Conservation (phyloP, 2,113 vertebrate genomes). For the Mesitornis unicolor region DNA sequence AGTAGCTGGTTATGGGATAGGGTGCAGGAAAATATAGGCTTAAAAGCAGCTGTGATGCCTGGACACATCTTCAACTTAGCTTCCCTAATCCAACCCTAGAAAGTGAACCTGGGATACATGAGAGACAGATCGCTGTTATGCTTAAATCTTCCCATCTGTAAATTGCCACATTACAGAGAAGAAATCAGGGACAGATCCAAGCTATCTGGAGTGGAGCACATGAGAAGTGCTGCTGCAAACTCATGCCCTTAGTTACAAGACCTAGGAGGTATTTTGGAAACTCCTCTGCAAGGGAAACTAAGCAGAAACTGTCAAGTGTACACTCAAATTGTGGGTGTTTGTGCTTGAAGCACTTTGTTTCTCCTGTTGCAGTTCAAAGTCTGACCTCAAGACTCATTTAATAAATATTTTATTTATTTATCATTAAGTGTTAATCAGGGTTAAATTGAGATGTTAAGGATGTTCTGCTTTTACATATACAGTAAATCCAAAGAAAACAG, state of each 20-base stretch:
- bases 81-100: background rate
- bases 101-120: background rate
- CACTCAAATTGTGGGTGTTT: background rate
- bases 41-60: background rate
- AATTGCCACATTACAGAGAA: background rate
- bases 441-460: background rate
- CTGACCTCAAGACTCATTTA: background rate
- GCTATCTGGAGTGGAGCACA: rapidly evolving
- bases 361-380: background rate
- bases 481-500: background rate
- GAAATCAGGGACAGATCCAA: background rate
- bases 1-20: background rate
- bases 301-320: background rate
- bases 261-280: background rate
- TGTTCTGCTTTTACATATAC: background rate
- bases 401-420: background rate
- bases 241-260: background rate
- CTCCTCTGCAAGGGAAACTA: background rate
- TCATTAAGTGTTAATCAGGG: background rate
- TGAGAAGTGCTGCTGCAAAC: background rate
- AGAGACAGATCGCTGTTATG: background rate
- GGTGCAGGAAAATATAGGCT: background rate
- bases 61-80: background rate
- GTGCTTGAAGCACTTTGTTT: background rate
- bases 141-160: background rate